Evolutionary conservation across 2,797 vertebrate genomes (phyloP), one percentile per base, ranked within the genome.

Genomic region (Gila robusta): DNA sequence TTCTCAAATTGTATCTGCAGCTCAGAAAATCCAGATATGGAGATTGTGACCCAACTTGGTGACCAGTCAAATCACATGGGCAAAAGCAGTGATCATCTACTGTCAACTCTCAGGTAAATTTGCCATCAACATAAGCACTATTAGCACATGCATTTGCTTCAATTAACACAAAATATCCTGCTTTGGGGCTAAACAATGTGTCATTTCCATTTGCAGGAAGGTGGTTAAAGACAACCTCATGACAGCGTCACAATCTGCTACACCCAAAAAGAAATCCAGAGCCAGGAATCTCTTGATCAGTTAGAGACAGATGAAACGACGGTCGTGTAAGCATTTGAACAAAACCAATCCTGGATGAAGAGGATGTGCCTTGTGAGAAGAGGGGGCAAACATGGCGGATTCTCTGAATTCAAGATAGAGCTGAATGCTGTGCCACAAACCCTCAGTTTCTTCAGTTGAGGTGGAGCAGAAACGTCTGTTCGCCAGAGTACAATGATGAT

Each of bases 61-160:
- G 73, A 87, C 67, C 71, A 86, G 49, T 23, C 52, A 12, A 71
- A 32, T 35, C 17, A 21, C 11, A 64, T 41, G 35, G 66, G 71
- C 47, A 88, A 17, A 62, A 80, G 79, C 44, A 69, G 69, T 52
- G 88, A 89, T 69, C 82, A 64, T 52, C 35, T 95, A 8, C 88
- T 94, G 37, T 39, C 41, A 2, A 89, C 89, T 52, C 86, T 95
- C 82, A 94, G 95, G 95, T 96, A 92, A 89, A 59, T 77, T 39
- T 5, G 2, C 32, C 37, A 17, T 49, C 17, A 47, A 64, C 5
- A 39, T 78, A 14, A 28, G 11, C 16, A 41, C 6, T 17, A 19
- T 66, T 44, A 49, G 6, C 21, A 54, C 28, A 70, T 70, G 47
- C 7, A 7, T 76, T 70, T 39, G 44, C 23, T 39, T 37, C 26